phyloP scores from a whole-genome alignment of 2,888 invertebrate genomes.

The Blomia tropicalis region DNA sequence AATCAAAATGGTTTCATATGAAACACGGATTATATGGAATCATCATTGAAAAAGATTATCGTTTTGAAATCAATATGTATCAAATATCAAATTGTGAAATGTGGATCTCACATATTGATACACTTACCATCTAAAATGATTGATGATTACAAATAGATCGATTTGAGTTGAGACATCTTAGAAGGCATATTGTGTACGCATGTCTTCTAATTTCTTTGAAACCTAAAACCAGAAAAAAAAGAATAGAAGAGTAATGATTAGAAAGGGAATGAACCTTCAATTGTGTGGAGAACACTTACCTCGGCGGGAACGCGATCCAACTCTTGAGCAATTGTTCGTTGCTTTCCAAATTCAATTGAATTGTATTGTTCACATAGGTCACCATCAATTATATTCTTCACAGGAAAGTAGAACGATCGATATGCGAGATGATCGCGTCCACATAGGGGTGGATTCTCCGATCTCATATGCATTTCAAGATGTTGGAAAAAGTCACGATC shows the following conservation, averaged over 20 bases:
- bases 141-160: not conserved
- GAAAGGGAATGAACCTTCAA: too few species aligned
- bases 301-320: slow-evolving; percentile 88
- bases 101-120: not conserved
- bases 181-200: slow-evolving; percentile 95
- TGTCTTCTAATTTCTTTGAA: slow-evolving; percentile 95
- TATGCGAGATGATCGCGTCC: slow-evolving; percentile 94
- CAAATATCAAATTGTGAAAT: not conserved
- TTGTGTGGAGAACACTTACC: slow-evolving; percentile 37
- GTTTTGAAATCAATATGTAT: not conserved
- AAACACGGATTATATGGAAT: slow-evolving; percentile 3
- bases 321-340: slow-evolving; percentile 83
- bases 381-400: slow-evolving; percentile 95
- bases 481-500: slow-evolving; percentile 99
- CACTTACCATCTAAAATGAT: not conserved
- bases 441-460: slow-evolving; percentile 86
- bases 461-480: slow-evolving; percentile 97
- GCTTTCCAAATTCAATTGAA: slow-evolving; percentile 78
- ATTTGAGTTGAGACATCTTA: slow-evolving; percentile 41
- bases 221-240: slow-evolving; percentile 39
- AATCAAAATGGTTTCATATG: slow-evolving; percentile 11
- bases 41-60: not conserved
- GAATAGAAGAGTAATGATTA: too few species aligned
- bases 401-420: slow-evolving; percentile 90
- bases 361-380: slow-evolving; percentile 98